A percentile compares a stretch with the other conserved stretches of the same genome.
Conservation (phyloP, 2,888 invertebrate genomes). For the Thereva unica region DNA sequence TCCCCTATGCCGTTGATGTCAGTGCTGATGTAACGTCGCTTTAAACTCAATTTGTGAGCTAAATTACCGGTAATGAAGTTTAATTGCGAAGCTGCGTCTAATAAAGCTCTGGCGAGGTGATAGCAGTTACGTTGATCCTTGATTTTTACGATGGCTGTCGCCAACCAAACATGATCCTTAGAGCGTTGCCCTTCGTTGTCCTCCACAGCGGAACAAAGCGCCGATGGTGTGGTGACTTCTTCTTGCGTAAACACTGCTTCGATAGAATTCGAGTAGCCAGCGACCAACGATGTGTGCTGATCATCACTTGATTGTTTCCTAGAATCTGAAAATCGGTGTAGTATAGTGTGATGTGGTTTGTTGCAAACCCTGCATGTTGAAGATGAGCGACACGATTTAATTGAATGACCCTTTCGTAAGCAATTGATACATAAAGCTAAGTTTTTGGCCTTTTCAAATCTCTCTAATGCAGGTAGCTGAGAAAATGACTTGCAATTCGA, state of each 20-base stretch:
- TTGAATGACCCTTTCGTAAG: constrained; percentile 14
- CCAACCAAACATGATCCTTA: too few relatives aligned
- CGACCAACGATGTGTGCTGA: not conserved
- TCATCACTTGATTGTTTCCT: rapidly evolving
- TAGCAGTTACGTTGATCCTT: too few relatives aligned
- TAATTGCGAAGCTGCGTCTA: constrained; percentile 29
- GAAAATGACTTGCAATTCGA: not conserved
- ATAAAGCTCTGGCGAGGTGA: constrained; percentile 14
- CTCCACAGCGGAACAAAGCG: not conserved
- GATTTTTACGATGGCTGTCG: too few relatives aligned
- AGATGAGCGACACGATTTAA: too few relatives aligned
- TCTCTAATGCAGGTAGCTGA: not conserved
- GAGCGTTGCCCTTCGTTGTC: too few relatives aligned
- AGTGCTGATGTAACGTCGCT: constrained; percentile 15
- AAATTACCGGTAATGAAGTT: constrained; percentile 33
- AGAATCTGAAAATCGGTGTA: constrained; percentile 1
- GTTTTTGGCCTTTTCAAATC: constrained; percentile 22
- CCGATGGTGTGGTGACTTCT: too few relatives aligned
- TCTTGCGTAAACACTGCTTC: too few relatives aligned
- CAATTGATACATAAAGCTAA: constrained; percentile 28
- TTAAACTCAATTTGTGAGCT: constrained; percentile 20
- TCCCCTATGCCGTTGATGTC: constrained; percentile 7
- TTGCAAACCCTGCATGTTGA: constrained; percentile 19
- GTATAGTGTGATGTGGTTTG: constrained; percentile 19
- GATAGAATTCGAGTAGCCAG: too few relatives aligned